phyloP scores from a whole-genome alignment of 2,113 vertebrate genomes.

The Phycodurus eques region DNA sequence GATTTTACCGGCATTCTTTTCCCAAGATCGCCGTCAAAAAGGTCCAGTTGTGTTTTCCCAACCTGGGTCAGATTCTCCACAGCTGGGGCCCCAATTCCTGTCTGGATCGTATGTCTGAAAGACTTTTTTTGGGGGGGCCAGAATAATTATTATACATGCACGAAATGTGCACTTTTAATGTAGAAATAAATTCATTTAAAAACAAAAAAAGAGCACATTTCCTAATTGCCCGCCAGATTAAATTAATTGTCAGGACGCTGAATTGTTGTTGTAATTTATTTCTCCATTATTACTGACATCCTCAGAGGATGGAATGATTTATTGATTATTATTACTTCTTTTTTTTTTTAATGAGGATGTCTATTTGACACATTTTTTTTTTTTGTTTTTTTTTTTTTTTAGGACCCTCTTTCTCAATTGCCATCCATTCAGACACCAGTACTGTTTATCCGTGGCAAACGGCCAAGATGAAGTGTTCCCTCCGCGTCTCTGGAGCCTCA shows the following conservation, averaged over 20 bases:
- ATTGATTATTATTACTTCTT: background rate
- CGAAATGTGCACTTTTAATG: background rate
- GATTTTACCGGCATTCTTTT: background rate
- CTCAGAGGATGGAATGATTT: background rate
- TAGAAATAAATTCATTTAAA: background rate
- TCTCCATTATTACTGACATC: background rate
- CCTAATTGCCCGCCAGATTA: background rate
- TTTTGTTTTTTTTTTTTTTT: conserved; percentile 21
- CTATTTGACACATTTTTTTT: background rate
- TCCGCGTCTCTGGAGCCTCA: conserved; percentile 75
- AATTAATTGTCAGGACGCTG: background rate
- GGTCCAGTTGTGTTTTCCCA: conserved; percentile 1
- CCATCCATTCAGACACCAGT: conserved; percentile 77
- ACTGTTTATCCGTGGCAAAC: conserved; percentile 84
- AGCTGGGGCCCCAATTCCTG: background rate
- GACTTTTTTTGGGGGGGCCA: background rate
- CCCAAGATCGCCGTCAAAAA: background rate
- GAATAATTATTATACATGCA: background rate
- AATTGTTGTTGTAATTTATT: conserved; percentile 2
- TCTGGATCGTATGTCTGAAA: too few species aligned
- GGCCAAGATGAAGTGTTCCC: conserved; percentile 82
- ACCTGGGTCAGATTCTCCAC: conserved; percentile 2
- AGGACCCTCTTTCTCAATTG: conserved; percentile 85
- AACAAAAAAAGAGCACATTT: background rate
- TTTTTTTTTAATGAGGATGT: conserved; percentile 10